Conservation (phyloP, 2,888 invertebrate genomes). For the Ophioninae sp. region DNA sequence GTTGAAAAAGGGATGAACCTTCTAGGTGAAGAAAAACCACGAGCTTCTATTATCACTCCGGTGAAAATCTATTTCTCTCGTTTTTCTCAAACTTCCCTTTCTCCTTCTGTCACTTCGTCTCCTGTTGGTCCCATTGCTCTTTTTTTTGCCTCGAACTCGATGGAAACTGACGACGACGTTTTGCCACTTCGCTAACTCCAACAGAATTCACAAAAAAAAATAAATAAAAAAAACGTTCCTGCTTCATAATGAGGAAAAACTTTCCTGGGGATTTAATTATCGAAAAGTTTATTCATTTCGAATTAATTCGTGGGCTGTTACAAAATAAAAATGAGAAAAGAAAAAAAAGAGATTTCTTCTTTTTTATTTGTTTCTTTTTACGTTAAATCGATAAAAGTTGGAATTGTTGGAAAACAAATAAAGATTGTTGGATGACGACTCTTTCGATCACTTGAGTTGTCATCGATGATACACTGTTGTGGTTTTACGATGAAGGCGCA, state of each 20-base stretch:
- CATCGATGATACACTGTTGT: background rate
- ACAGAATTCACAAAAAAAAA: background rate
- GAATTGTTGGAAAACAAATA: background rate
- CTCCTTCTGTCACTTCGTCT: background rate
- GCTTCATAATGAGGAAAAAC: conserved; percentile 13
- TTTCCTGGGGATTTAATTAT: conserved; percentile 65
- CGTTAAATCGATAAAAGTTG: background rate
- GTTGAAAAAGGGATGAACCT: conserved; percentile 23
- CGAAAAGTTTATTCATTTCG: conserved; percentile 62
- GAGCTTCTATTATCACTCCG: conserved; percentile 30
- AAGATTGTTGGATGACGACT: background rate
- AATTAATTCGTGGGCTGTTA: too few relatives aligned
- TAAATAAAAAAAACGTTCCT: background rate
- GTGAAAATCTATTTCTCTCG: conserved; percentile 26
- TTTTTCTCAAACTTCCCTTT: conserved; percentile 4
- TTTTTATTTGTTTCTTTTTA: background rate
- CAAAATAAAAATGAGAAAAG: background rate
- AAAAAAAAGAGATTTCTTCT: background rate
- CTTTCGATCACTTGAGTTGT: conserved; percentile 13
- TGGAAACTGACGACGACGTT: conserved; percentile 21
- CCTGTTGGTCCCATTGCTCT: background rate
- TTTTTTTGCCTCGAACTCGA: background rate
- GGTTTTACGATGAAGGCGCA: background rate
- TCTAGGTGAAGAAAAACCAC: conserved; percentile 11
- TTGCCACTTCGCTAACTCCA: background rate